These are phyloP conservation scores for Eulacestoma nigropectus DNA, from an alignment of 2,113 vertebrate species.

Conservation along the genomic window DNA sequence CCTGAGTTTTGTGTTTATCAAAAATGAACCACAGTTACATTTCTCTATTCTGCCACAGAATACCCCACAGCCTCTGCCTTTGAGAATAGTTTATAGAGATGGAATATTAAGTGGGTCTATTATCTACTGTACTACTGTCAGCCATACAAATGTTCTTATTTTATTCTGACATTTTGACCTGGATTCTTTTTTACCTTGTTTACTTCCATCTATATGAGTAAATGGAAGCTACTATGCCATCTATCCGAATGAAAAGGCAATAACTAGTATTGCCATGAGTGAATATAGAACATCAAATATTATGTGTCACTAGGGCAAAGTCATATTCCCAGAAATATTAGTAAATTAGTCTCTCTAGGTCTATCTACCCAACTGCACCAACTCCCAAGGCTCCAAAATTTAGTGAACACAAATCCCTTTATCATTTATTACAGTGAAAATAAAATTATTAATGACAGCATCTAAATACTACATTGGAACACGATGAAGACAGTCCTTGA, in stretches of 20 bases:
- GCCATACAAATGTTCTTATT: conserved; percentile 46
- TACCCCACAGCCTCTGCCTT: conserved; percentile 10
- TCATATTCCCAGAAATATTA: conserved; percentile 2
- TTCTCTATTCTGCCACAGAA: conserved; percentile 26
- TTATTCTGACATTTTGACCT: conserved; percentile 60
- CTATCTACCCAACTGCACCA: not conserved
- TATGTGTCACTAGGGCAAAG: not conserved
- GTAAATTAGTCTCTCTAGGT: not conserved
- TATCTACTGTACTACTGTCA: conserved; percentile 9
- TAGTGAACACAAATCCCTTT: not conserved
- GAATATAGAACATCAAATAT: conserved; percentile 27
- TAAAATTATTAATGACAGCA: not conserved
- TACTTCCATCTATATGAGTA: conserved; percentile 33
- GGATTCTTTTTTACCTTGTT: conserved; percentile 59
- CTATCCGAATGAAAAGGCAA: conserved; percentile 44
- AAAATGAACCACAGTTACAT: conserved; percentile 9
- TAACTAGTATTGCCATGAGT: conserved; percentile 36
- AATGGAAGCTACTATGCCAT: conserved; percentile 53
- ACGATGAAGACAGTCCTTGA: not conserved
- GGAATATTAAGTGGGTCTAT: conserved; percentile 61
- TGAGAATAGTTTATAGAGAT: conserved; percentile 36
- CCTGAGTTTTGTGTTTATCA: conserved; percentile 20
- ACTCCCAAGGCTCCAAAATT: not conserved
- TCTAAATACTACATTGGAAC: not conserved
- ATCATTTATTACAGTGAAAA: not conserved